phyloP scores from a whole-genome alignment of 2,888 invertebrate genomes.

The Pediacus dermestoides region DNA sequence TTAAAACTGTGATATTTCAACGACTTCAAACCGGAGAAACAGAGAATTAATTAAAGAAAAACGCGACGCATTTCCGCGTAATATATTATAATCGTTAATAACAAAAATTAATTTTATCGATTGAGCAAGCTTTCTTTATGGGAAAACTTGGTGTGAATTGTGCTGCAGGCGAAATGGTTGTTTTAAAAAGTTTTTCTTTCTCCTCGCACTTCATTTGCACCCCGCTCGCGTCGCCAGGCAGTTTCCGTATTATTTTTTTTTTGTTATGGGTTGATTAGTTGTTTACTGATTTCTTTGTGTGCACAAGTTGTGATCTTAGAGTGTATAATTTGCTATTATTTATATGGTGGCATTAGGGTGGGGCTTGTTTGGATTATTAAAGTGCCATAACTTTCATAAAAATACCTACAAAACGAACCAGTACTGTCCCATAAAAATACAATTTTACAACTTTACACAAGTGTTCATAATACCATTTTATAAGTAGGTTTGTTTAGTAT shows the following conservation, averaged over 20 bases:
- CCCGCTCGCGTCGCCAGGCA: too few relatives aligned
- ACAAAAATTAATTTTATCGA: conserved; percentile 49
- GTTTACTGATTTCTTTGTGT: too few relatives aligned
- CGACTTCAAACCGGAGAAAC: conserved; percentile 22
- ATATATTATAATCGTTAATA: conserved; percentile 50
- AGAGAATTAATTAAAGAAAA: conserved; percentile 47
- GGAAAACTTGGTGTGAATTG: conserved; percentile 22
- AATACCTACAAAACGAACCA: conserved; percentile 35
- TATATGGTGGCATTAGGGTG: too few relatives aligned
- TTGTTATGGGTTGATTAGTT: too few relatives aligned
- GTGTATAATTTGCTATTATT: too few relatives aligned
- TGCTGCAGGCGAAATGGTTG: conserved; percentile 7
- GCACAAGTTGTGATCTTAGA: too few relatives aligned
- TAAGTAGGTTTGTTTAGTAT: conserved; percentile 28
- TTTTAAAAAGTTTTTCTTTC: conserved; percentile 4
- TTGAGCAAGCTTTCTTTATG: conserved; percentile 35
- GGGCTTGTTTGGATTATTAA: conserved; percentile 40
- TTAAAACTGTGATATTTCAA: conserved; percentile 42
- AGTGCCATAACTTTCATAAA: conserved; percentile 38
- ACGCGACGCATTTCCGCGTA: conserved; percentile 42
- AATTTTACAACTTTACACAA: conserved; percentile 39
- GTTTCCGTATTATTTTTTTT: too few relatives aligned
- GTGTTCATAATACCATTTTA: conserved; percentile 38
- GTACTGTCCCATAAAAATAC: conserved; percentile 36
- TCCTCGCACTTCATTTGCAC: too few relatives aligned